These are phyloP conservation scores for Colaptes auratus DNA, from an alignment of 2,113 vertebrate genomes.

Conservation along the genomic window DNA sequence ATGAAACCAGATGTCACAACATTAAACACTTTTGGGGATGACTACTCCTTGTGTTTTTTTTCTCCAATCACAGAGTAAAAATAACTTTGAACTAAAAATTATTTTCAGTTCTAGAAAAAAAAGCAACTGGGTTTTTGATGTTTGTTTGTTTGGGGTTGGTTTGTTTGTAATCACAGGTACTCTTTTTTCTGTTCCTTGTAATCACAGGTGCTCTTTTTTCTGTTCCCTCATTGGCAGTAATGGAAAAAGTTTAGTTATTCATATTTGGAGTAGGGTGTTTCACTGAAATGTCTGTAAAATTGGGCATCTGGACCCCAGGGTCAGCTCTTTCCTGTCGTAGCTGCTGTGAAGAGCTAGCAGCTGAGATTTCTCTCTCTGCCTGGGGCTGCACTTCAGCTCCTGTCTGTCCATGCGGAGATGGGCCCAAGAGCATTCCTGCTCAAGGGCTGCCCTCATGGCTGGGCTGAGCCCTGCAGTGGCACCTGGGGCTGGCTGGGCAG, in stretches of 20 bases:
- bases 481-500: neutral
- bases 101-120: neutral
- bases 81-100: neutral
- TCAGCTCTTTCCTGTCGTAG: rapidly evolving
- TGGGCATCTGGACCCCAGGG: neutral
- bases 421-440: rapidly evolving
- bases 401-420: too few species aligned
- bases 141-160: too few species aligned
- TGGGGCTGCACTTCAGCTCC: neutral
- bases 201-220: neutral
- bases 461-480: neutral
- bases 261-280: neutral
- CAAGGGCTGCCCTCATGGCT: too few species aligned
- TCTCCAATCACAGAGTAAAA: neutral
- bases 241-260: neutral
- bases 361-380: neutral
- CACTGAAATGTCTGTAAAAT: neutral
- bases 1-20: neutral
- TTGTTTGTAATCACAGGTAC: too few species aligned
- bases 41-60: neutral
- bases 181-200: too few species aligned
- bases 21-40: neutral
- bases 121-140: neutral
- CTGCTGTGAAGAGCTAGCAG: rapidly evolving
- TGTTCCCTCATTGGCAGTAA: neutral